These are phyloP conservation scores for Strigamia transsilvanica DNA, from an alignment of 2,888 invertebrate genomes.

Conservation along the genomic window DNA sequence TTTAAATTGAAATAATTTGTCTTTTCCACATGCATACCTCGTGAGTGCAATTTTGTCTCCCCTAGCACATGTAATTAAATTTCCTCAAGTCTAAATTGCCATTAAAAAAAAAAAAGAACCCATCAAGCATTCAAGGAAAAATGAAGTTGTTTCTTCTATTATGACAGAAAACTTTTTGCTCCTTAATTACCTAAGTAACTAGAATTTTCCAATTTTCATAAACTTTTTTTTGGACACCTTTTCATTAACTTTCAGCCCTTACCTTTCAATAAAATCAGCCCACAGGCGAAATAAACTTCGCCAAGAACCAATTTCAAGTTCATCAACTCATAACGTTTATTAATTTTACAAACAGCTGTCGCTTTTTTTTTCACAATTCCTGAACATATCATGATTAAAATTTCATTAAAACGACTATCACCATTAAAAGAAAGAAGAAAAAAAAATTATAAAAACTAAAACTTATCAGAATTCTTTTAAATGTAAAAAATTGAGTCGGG, in stretches of 20 bases:
- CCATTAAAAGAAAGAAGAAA: background rate
- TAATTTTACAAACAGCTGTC: conserved; percentile 40
- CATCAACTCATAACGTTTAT: conserved; percentile 47
- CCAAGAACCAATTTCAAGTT: conserved; percentile 33
- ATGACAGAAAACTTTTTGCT: conserved; percentile 44
- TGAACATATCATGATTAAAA: conserved; percentile 13
- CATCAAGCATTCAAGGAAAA: conserved; percentile 28
- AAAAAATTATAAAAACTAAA: background rate
- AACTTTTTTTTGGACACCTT: conserved; percentile 25
- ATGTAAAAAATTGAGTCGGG: background rate
- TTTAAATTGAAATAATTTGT: no score
- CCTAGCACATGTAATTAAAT: conserved; percentile 3
- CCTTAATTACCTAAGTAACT: conserved; percentile 25
- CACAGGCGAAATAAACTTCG: conserved; percentile 11
- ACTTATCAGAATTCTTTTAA: no score
- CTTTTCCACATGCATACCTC: background rate
- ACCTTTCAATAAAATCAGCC: conserved; percentile 32
- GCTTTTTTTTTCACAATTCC: conserved; percentile 9
- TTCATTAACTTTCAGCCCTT: conserved; percentile 39
- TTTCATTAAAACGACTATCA: conserved; percentile 17
- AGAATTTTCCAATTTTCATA: conserved; percentile 35
- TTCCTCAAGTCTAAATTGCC: background rate
- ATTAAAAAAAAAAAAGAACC: background rate
- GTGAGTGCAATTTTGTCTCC: background rate
- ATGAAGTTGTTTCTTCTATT: conserved; percentile 33